A percentile compares a stretch with the other conserved stretches of the same genome.
These are phyloP conservation scores for Cynaeus angustus DNA, from an alignment of 2,888 invertebrate genomes.

Conservation along the genomic window DNA sequence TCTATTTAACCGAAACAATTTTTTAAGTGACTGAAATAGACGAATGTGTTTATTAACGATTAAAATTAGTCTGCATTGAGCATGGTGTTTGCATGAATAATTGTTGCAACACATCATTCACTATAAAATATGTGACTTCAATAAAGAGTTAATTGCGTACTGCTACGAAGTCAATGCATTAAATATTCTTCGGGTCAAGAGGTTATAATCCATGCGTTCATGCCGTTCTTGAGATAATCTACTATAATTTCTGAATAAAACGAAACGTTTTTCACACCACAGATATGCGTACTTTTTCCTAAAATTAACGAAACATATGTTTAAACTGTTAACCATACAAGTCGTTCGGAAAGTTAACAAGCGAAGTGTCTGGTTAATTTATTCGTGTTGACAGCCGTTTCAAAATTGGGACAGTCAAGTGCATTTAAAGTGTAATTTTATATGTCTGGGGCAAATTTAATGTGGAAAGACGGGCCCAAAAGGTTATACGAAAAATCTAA, in stretches of 20 bases:
- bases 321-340: conserved; percentile 20
- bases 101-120: conserved; percentile 35
- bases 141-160: conserved; percentile 45
- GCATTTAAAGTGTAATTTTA: conserved; percentile 31
- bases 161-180: conserved; percentile 45
- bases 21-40: background rate
- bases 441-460: conserved; percentile 22
- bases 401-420: conserved; percentile 25
- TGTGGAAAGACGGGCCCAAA: background rate
- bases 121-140: conserved; percentile 38
- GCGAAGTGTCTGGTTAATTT: conserved; percentile 28
- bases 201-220: conserved; percentile 43
- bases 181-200: conserved; percentile 46
- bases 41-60: background rate
- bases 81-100: conserved; percentile 14
- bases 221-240: conserved; percentile 34
- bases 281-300: conserved; percentile 5
- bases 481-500: too few species aligned
- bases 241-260: conserved; percentile 13
- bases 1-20: conserved; percentile 21
- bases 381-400: conserved; percentile 22
- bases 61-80: background rate
- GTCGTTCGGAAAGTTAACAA: conserved; percentile 21
- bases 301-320: conserved; percentile 8
- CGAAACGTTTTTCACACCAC: conserved; percentile 22